Conservation (phyloP, 2,888 invertebrate species). For the Crioceris asparagi region DNA sequence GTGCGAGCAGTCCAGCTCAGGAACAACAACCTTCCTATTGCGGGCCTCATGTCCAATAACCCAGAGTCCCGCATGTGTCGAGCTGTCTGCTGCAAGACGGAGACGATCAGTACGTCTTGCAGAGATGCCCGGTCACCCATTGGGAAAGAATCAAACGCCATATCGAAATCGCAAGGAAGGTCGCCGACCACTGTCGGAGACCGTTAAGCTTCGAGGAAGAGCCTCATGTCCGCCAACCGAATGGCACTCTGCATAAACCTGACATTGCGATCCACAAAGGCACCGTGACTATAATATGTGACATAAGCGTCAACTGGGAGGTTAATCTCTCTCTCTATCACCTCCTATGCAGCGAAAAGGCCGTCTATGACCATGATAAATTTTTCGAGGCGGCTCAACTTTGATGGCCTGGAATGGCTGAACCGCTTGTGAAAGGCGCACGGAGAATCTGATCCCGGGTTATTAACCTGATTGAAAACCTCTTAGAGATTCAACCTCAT, state of each 20-base stretch:
- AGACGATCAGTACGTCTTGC: slow-evolving; percentile 12
- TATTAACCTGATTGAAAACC: slow-evolving; percentile 7
- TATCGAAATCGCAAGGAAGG: slow-evolving; percentile 9
- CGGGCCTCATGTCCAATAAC: slow-evolving; percentile 7
- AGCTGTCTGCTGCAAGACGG: slow-evolving; percentile 12
- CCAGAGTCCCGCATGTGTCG: slow-evolving; percentile 9
- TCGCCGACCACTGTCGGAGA: slow-evolving; percentile 5
- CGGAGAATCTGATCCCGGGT: slow-evolving; percentile 19
- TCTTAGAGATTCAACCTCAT: background rate
- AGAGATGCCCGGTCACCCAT: slow-evolving; percentile 12
- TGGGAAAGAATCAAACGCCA: slow-evolving; percentile 13
- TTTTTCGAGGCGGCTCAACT: slow-evolving; percentile 15
- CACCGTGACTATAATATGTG: background rate
- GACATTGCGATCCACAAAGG: slow-evolving; percentile 8
- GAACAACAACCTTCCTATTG: slow-evolving; percentile 8
- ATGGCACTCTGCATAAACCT: slow-evolving; percentile 20
- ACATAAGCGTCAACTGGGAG: slow-evolving; percentile 12
- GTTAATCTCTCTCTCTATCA: background rate
- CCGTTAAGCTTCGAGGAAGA: slow-evolving; percentile 14
- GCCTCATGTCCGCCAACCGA: slow-evolving; percentile 15
- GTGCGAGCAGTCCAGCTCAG: slow-evolving; percentile 13
- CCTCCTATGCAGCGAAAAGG: background rate
- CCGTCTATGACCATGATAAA: slow-evolving; percentile 13
- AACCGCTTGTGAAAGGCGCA: slow-evolving; percentile 13
- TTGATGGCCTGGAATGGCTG: background rate